A percentile compares a stretch with the other conserved stretches of the same genome.
Conservation (phyloP, 2,888 invertebrate genomes). For the Odiellus spinosus region DNA sequence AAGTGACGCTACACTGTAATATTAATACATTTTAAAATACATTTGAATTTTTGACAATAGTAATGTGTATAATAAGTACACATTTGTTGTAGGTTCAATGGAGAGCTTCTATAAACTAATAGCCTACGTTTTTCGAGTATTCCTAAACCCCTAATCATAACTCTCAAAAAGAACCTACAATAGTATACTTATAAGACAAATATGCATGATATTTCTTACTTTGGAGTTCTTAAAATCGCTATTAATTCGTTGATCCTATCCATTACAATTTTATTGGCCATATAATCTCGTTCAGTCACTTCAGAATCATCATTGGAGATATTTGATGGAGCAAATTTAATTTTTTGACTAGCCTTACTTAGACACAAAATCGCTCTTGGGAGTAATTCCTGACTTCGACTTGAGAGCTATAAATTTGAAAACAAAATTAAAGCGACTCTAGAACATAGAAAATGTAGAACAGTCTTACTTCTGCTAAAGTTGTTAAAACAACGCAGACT, state of each 20-base stretch:
- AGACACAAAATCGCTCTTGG: constrained; percentile 14
- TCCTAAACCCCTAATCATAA: too few relatives aligned
- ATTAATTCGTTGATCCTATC: constrained; percentile 11
- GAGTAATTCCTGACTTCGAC: constrained; percentile 15
- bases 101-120: too few relatives aligned
- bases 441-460: too few relatives aligned
- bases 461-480: constrained; percentile 9
- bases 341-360: constrained; percentile 10
- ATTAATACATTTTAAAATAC: too few relatives aligned
- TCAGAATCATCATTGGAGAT: background rate
- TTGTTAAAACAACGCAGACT: constrained; percentile 8
- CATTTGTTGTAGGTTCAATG: too few relatives aligned
- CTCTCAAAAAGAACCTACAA: too few relatives aligned
- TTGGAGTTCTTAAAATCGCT: constrained; percentile 12
- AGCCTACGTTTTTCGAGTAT: too few relatives aligned
- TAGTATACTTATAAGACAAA: too few relatives aligned
- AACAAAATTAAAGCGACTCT: too few relatives aligned
- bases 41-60: too few relatives aligned
- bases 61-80: too few relatives aligned
- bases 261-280: constrained; percentile 14
- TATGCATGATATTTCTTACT: constrained; percentile 6
- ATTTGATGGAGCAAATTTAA: background rate
- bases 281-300: constrained; percentile 1
- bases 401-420: constrained; percentile 6
- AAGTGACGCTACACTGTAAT: too few relatives aligned